These are phyloP conservation scores for Melierax canorus DNA, from an alignment of 2,113 vertebrate species.

Conservation along the genomic window DNA sequence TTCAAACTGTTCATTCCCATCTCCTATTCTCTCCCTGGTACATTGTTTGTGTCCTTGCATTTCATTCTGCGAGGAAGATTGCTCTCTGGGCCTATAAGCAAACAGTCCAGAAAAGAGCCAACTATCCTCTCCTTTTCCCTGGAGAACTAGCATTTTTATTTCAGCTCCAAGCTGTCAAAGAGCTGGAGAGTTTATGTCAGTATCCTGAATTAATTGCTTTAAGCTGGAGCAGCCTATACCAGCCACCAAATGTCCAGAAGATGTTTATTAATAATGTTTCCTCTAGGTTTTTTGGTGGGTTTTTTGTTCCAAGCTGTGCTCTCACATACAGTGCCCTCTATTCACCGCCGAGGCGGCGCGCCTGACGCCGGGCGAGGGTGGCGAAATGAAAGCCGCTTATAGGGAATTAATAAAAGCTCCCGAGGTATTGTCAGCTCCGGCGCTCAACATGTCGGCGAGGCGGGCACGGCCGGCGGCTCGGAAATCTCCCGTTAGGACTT, in stretches of 20 bases:
- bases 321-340: conserved; percentile 22
- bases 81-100: conserved; percentile 99
- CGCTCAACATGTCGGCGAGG: not conserved
- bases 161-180: conserved; percentile 99
- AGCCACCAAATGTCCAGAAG: conserved; percentile 95
- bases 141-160: conserved; percentile 99
- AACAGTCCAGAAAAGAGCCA: conserved; percentile 99
- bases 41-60: conserved; percentile 99
- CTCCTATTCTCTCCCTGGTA: conserved; percentile 98
- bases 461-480: not conserved
- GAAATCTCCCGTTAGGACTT: not conserved
- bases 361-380: not conserved
- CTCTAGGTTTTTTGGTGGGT: not conserved
- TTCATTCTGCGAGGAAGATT: conserved; percentile 99
- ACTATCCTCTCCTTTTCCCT: conserved; percentile 97
- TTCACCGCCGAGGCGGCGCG: not conserved
- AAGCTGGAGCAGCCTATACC: conserved; percentile 88
- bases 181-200: conserved; percentile 99
- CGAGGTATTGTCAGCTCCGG: not conserved
- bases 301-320: conserved; percentile 60
- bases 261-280: conserved; percentile 86
- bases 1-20: conserved; percentile 99
- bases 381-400: conserved; percentile 59
- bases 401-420: conserved; percentile 36
- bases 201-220: conserved; percentile 99